Conservation (phyloP, 2,797 vertebrate genomes). For the Enteromius thamalakanensis region DNA sequence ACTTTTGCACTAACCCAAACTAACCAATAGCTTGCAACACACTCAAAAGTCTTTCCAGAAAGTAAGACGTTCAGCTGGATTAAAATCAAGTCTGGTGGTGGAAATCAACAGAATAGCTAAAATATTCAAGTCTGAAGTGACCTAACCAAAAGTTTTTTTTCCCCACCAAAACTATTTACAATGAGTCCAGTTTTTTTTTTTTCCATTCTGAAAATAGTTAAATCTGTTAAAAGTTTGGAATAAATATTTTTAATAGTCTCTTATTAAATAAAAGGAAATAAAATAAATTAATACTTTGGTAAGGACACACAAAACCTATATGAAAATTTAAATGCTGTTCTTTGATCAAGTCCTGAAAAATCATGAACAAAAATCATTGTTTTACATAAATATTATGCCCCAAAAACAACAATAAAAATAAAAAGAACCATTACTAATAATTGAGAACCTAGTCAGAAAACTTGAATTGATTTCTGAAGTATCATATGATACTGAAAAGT, state of each 20-base stretch:
- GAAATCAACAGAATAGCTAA: not conserved
- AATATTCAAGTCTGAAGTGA: not conserved
- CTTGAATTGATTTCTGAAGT: not conserved
- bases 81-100: not conserved
- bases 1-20: slow-evolving; percentile 34
- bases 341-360: not conserved
- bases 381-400: too few relatives aligned
- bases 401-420: too few relatives aligned
- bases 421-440: too few relatives aligned
- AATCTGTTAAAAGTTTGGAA: not conserved
- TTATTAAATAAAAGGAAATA: not conserved
- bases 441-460: too few relatives aligned
- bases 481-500: not conserved
- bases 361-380: not conserved
- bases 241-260: not conserved
- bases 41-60: not conserved
- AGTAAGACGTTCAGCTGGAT: not conserved
- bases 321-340: not conserved
- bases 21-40: slow-evolving; percentile 15
- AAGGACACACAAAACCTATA: too few relatives aligned
- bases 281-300: not conserved
- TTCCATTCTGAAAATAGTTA: not conserved
- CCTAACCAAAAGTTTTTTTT: not conserved
- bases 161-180: not conserved
- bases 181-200: not conserved